Base-by-base conservation (phyloP, 2,888 invertebrate genomes). In the Dexiosoma caninum region DNA sequence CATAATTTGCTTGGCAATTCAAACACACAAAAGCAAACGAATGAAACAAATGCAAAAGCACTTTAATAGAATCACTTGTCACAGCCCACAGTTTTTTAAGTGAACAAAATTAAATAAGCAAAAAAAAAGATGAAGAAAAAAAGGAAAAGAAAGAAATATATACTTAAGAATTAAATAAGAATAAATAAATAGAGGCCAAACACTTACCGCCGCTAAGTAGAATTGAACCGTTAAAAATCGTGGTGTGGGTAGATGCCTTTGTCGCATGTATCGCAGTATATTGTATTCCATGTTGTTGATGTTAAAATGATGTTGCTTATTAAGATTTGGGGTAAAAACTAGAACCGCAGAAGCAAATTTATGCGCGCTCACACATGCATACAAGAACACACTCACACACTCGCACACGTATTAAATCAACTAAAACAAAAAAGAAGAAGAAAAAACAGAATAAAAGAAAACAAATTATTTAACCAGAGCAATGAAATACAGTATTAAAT, bases 141-240 rank as follows among this genome's bases (percentile, higher is more conserved):
- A n/a, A n/a, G n/a, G n/a, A n/a, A n/a, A n/a, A n/a, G n/a, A n/a
- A n/a, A n/a, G n/a, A n/a, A n/a, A n/a, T n/a, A n/a, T n/a, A n/a
- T n/a, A n/a, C n/a, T n/a, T n/a, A n/a, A n/a, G n/a, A 35, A 21
- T 37, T 57, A 37, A 57, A 23, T 57, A 40, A 30, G 16, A 32
- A 66, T 2, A 35, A 9, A 1, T 23, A 49, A 55, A 6, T 42
- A 40, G 42, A 10, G 19, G 14, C 7, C 30, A 80, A 14, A 67
- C 55, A 81, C 81, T 81, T 81, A 81, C 81, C 81, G 77, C 81
- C 81, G 77, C 72, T 77, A 77, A 81, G 64, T 77, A 74, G 62
- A 77, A 69, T 77, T 81, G 72, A 69, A 77, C 81, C 72, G 81
- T 81, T 81, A 81, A 77, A 42, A 64, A 53, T 37, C 37, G 42